Percentiles rank a stretch among this genome's conserved stretches.
Evolutionary conservation across 23 tunicate species (phyloP).

Genomic region (Halocynthia roretzi): DNA sequence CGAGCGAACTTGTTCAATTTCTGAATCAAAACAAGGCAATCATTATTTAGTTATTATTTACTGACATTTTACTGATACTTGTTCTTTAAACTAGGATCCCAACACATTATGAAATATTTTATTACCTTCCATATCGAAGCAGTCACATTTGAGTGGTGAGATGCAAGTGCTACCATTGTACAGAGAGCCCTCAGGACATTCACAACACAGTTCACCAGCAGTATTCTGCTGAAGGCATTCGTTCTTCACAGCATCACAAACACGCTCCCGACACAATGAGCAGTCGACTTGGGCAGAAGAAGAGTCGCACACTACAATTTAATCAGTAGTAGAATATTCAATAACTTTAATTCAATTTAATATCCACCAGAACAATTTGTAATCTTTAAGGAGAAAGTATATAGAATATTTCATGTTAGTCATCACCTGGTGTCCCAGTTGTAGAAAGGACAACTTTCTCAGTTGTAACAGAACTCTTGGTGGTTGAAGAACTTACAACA

Average conservation of each 20-base stretch:
- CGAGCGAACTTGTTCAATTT: too few species aligned
- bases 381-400: neutral
- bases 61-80: too few species aligned
- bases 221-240: constrained; percentile 1
- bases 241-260: constrained; percentile 22
- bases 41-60: too few species aligned
- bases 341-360: too few species aligned
- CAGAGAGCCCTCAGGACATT: constrained; percentile 23
- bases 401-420: neutral
- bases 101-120: too few species aligned
- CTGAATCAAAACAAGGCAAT: too few species aligned
- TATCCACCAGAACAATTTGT: neutral
- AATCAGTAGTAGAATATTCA: too few species aligned
- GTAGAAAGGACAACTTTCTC: neutral
- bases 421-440: neutral
- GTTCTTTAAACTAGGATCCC: too few species aligned
- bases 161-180: constrained; percentile 38
- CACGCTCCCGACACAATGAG: constrained; percentile 29
- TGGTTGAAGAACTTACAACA: constrained; percentile 14
- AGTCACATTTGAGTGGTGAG: too few species aligned
- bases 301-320: constrained; percentile 24
- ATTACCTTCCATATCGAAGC: too few species aligned
- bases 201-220: constrained; percentile 32
- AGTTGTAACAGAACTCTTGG: constrained; percentile 27
- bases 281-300: constrained; percentile 27